Conservation (phyloP, 1,140 invertebrate genomes). For the Drosophila kikkawai region DNA sequence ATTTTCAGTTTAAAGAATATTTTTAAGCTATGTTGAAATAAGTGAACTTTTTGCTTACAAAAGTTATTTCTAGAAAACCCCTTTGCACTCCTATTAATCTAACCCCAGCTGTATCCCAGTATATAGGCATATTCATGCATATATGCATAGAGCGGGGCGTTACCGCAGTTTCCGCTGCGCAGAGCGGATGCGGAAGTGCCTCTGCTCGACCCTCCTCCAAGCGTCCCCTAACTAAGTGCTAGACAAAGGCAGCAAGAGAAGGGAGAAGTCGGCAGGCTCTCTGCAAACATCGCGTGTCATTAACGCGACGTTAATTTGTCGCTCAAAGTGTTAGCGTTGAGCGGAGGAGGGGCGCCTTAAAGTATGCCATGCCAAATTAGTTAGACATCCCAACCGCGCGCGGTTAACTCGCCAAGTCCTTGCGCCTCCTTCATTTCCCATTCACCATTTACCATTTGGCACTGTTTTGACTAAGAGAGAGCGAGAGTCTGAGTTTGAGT, state of each 20-base stretch:
- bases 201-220: neutral
- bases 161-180: slow-evolving; percentile 63
- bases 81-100: neutral
- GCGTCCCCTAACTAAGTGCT: slow-evolving; percentile 26
- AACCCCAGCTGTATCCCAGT: neutral
- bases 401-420: slow-evolving; percentile 30
- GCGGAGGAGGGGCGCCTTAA: slow-evolving; percentile 45
- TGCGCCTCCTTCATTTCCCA: neutral
- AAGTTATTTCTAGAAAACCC: neutral
- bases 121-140: slow-evolving; percentile 17
- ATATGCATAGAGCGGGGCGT: slow-evolving; percentile 29
- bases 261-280: neutral
- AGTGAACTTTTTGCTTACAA: too few relatives aligned
- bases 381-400: slow-evolving; percentile 53
- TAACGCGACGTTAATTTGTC: slow-evolving; percentile 78
- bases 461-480: slow-evolving; percentile 17
- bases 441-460: slow-evolving; percentile 24
- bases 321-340: slow-evolving; percentile 59
- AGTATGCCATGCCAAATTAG: slow-evolving; percentile 77
- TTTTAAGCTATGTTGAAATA: neutral
- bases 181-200: slow-evolving; percentile 42
- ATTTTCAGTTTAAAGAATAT: neutral
- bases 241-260: slow-evolving; percentile 22
- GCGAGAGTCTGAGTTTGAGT: slow-evolving; percentile 4
- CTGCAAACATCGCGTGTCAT: slow-evolving; percentile 58